phyloP scores from a whole-genome alignment of 2,888 invertebrate species.

The Oxyteleia sp. region DNA sequence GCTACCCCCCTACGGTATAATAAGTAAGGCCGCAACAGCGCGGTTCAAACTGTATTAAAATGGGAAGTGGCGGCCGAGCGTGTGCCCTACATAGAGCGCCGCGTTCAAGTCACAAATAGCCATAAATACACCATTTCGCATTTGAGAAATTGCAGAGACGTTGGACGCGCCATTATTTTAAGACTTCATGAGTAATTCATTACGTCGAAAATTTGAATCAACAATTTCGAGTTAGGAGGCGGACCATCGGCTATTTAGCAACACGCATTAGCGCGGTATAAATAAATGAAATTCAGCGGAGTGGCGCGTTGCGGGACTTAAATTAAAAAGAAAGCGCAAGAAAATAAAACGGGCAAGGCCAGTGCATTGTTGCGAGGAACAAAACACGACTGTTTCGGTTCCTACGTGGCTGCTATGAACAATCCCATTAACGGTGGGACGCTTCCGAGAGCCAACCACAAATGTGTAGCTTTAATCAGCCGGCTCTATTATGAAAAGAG shows the following conservation, averaged over 20 bases:
- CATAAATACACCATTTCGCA: conserved; percentile 51
- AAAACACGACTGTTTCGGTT: conserved; percentile 66
- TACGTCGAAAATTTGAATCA: conserved; percentile 45
- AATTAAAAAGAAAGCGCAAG: neutral
- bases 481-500: conserved; percentile 77
- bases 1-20: too few species aligned
- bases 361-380: conserved; percentile 22
- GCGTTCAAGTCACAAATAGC: conserved; percentile 46
- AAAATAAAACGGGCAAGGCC: neutral
- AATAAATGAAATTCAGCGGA: conserved; percentile 31
- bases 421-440: conserved; percentile 80
- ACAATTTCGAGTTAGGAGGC: conserved; percentile 42
- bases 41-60: conserved; percentile 36
- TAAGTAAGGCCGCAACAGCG: conserved; percentile 30
- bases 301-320: neutral
- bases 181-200: conserved; percentile 61
- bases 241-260: conserved; percentile 15
- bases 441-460: conserved; percentile 77
- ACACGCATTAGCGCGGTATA: conserved; percentile 25
- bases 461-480: conserved; percentile 81
- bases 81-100: conserved; percentile 50
- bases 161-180: conserved; percentile 56
- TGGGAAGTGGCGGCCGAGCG: conserved; percentile 23
- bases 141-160: conserved; percentile 57
- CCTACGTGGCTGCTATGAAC: conserved; percentile 77